These are phyloP conservation scores for Hybos culiciformis DNA, from an alignment of 2,888 invertebrate genomes.

Conservation along the genomic window DNA sequence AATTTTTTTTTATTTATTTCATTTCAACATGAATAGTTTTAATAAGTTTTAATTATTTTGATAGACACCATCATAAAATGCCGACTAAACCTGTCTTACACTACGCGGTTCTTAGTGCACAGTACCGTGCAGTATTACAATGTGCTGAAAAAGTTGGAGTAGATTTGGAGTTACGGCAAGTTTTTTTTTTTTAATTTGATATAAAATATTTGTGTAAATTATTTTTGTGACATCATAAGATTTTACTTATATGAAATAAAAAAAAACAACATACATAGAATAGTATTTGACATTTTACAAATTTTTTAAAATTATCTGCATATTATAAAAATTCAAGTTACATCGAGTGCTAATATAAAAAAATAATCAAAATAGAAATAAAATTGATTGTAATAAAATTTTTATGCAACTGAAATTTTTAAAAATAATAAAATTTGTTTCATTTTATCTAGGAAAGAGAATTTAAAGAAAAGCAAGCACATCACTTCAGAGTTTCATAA, in stretches of 20 bases:
- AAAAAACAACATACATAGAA: constrained; percentile 31
- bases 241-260: not conserved
- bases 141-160: constrained; percentile 50
- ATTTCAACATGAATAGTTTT: too few relatives aligned
- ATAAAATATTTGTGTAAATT: not conserved
- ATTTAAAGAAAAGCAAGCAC: constrained; percentile 27
- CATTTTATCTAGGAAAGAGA: constrained; percentile 23
- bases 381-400: not conserved
- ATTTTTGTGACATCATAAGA: not conserved
- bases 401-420: too few relatives aligned
- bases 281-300: too few relatives aligned
- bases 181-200: not conserved
- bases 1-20: too few relatives aligned
- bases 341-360: too few relatives aligned
- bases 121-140: constrained; percentile 48
- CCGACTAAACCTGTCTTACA: constrained; percentile 38
- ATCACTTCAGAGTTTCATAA: constrained; percentile 28
- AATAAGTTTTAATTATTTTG: too few relatives aligned
- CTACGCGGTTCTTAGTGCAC: constrained; percentile 47
- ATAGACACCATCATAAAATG: too few relatives aligned
- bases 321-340: too few relatives aligned
- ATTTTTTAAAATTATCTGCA: too few relatives aligned
- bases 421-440: constrained; percentile 12
- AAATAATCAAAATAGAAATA: not conserved
- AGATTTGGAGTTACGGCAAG: constrained; percentile 41